Percentiles rank a stretch among this genome's conserved stretches.
phyloP scores from a whole-genome alignment of 2,797 vertebrate genomes.

The Glyptemys insculpta region DNA sequence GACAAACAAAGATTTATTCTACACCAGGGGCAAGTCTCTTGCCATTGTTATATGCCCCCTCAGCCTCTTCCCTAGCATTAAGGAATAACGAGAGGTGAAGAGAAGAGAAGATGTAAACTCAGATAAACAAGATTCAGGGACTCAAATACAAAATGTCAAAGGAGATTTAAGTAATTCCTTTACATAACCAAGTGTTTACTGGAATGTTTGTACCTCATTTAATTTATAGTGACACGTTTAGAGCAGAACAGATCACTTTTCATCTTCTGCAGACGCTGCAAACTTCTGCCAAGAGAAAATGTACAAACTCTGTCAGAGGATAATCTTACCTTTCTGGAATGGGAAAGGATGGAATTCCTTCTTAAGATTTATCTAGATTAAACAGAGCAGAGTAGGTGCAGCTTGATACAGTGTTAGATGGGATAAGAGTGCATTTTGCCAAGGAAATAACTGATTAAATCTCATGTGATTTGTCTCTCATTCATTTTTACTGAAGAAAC shows the following conservation, averaged over 20 bases:
- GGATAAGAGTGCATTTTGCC: conserved; percentile 29
- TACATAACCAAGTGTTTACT: conserved; percentile 15
- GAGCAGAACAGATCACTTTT: conserved; percentile 17
- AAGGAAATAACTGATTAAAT: conserved; percentile 53
- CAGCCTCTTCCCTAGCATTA: background rate
- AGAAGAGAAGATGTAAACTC: conserved; percentile 20
- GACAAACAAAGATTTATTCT: conserved; percentile 10
- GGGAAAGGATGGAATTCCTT: conserved; percentile 51
- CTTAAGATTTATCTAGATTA: conserved; percentile 72
- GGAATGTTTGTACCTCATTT: conserved; percentile 31
- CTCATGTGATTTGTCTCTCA: conserved; percentile 9
- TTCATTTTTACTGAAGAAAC: conserved; percentile 36
- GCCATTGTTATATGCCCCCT: background rate
- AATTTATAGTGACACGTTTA: conserved; percentile 49
- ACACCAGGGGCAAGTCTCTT: background rate
- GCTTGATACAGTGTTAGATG: conserved; percentile 63
- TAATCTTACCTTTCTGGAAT: conserved; percentile 72
- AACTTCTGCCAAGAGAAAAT: conserved; percentile 56
- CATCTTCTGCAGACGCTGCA: background rate
- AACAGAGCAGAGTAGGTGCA: conserved; percentile 55
- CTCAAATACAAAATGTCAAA: background rate
- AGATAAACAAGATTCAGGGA: background rate
- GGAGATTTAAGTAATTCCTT: conserved; percentile 1
- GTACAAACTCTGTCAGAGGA: background rate
- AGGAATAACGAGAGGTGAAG: background rate